Conservation (phyloP, 2,113 vertebrate species). For the Irena cyanogastra region DNA sequence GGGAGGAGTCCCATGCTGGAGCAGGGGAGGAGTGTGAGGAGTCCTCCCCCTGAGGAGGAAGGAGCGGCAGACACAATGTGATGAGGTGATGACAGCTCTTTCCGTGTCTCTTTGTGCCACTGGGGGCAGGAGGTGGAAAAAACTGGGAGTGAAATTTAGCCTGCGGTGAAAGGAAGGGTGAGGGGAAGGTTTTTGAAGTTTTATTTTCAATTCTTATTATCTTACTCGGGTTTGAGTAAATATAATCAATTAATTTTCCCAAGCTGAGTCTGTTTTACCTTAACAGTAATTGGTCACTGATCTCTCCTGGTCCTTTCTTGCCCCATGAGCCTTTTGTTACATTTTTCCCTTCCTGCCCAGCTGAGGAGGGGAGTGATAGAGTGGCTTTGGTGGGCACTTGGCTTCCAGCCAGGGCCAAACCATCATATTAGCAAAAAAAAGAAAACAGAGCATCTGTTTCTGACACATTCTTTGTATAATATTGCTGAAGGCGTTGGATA, state of each 20-base stretch:
- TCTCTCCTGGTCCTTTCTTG: not conserved
- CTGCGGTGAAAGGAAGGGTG: not conserved
- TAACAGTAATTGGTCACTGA: not conserved
- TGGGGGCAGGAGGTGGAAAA: not conserved
- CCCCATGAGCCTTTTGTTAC: not conserved
- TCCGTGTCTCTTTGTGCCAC: rapidly evolving
- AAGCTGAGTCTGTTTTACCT: not conserved
- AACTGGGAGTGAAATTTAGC: not conserved
- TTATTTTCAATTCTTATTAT: not conserved
- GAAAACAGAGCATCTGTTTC: not conserved
- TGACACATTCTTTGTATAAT: not conserved
- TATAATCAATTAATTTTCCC: not conserved
- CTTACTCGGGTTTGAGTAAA: not conserved
- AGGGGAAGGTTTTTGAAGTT: not conserved
- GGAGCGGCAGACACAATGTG: rapidly evolving
- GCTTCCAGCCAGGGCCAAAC: not conserved
- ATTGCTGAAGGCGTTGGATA: not conserved
- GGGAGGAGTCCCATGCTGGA: not conserved
- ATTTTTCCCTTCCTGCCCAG: not conserved
- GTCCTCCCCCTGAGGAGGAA: not conserved
- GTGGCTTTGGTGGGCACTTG: not conserved
- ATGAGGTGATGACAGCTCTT: not conserved
- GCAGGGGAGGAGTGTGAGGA: not conserved
- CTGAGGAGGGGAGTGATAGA: not conserved
- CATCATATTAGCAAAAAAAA: not conserved